phyloP scores from a whole-genome alignment of 2,113 vertebrate genomes.

The Myrmecobius fasciatus region DNA sequence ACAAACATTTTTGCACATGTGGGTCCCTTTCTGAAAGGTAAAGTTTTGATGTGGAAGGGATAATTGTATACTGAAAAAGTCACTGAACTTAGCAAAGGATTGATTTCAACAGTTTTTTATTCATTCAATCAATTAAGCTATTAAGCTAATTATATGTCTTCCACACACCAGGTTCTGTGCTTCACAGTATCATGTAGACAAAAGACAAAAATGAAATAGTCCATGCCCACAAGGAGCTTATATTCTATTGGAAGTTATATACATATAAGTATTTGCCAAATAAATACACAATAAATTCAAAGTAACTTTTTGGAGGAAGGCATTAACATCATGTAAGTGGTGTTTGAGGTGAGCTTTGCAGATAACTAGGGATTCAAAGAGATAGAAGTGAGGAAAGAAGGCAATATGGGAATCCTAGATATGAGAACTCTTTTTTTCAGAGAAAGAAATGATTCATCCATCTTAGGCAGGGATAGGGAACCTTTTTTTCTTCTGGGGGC shows the following conservation, averaged over 20 bases:
- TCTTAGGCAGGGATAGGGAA: background rate
- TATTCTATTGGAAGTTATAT: background rate
- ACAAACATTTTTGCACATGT: no score
- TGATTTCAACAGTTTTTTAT: background rate
- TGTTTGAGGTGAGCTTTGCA: background rate
- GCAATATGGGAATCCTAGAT: background rate
- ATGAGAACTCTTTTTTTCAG: background rate
- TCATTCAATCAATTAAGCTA: background rate
- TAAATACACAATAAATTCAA: background rate
- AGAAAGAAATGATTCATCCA: background rate
- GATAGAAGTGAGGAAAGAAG: background rate
- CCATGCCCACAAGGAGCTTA: background rate
- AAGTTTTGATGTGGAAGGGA: no score
- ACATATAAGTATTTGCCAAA: background rate
- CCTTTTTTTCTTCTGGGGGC: no score
- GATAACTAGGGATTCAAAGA: background rate
- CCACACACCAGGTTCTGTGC: rapidly evolving
- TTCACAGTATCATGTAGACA: background rate
- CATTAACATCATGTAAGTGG: background rate
- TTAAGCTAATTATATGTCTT: background rate
- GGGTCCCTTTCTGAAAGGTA: no score
- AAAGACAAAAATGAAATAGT: background rate
- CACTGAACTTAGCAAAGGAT: background rate
- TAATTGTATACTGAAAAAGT: background rate
- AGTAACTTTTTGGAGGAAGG: background rate